Evolutionary conservation across 2,888 invertebrate genomes (phyloP).

Genomic region (Coronaproctus castanopsis): DNA sequence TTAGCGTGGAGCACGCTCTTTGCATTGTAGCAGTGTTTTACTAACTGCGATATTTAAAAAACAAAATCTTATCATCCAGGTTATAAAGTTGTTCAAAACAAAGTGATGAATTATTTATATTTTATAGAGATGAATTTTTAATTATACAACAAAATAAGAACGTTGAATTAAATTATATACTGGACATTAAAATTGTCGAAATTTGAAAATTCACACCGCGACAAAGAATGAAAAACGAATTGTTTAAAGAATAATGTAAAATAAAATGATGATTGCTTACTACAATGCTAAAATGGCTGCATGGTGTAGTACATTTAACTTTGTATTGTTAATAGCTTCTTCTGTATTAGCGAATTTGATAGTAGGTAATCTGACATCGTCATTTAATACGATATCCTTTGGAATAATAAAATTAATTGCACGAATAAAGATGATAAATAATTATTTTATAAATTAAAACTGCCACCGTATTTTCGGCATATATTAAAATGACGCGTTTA

Average conservation of each 20-base stretch:
- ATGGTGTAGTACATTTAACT: slow-evolving; percentile 49
- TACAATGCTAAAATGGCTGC: slow-evolving; percentile 56
- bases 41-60: too few relatives aligned
- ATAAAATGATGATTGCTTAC: slow-evolving; percentile 30
- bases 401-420: slow-evolving; percentile 29
- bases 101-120: too few relatives aligned
- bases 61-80: too few relatives aligned
- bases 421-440: neutral
- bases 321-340: slow-evolving; percentile 26
- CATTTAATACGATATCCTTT: slow-evolving; percentile 49
- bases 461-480: too few relatives aligned
- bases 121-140: too few relatives aligned
- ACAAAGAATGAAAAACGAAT: slow-evolving; percentile 7
- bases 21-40: too few relatives aligned
- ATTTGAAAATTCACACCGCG: neutral
- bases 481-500: too few relatives aligned
- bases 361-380: slow-evolving; percentile 67
- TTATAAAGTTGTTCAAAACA: too few relatives aligned
- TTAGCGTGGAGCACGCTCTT: too few relatives aligned
- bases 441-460: neutral
- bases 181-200: neutral
- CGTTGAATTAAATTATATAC: neutral
- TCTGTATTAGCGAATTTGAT: slow-evolving; percentile 43
- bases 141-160: slow-evolving; percentile 1
- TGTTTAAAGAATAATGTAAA: slow-evolving; percentile 1